Conservation (phyloP, 1,140 invertebrate genomes). For the Brachionus rotundiformis region DNA sequence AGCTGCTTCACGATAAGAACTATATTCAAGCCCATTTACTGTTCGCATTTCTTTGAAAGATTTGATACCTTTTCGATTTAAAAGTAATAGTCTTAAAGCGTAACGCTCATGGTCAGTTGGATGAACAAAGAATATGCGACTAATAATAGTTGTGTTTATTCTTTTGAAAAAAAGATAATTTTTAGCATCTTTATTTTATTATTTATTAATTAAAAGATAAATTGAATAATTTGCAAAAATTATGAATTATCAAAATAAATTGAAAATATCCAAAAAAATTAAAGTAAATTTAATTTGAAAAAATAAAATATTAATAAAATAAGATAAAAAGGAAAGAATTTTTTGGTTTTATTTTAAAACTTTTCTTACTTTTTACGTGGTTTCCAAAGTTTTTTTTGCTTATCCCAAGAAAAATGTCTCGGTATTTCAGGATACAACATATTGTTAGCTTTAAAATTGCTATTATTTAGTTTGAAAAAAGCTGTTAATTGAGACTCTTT, state of each 20-base stretch:
- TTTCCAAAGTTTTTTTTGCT: not conserved
- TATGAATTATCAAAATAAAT: not conserved
- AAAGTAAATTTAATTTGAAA: not conserved
- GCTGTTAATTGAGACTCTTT: conserved; percentile 1
- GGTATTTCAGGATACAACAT: conserved; percentile 13
- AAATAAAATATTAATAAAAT: not conserved
- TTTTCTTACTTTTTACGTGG: not conserved
- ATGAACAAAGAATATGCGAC: not conserved
- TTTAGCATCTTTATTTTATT: not conserved
- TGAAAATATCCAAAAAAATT: not conserved
- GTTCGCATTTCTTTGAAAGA: not conserved
- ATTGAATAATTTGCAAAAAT: not conserved
- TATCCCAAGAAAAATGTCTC: not conserved
- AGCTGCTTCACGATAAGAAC: not conserved
- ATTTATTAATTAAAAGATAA: not conserved
- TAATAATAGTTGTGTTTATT: not conserved
- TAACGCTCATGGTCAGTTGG: not conserved
- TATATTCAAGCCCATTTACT: not conserved
- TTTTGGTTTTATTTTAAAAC: not conserved
- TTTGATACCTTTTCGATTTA: not conserved
- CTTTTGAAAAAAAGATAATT: not conserved
- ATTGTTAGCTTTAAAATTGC: not conserved
- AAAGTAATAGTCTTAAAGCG: not conserved
- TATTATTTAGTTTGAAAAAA: not conserved
- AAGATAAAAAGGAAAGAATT: not conserved